Percentiles rank a stretch among this genome's conserved stretches.
phyloP scores from a whole-genome alignment of 2,888 invertebrate genomes.

The Carterocephalus palaemon region DNA sequence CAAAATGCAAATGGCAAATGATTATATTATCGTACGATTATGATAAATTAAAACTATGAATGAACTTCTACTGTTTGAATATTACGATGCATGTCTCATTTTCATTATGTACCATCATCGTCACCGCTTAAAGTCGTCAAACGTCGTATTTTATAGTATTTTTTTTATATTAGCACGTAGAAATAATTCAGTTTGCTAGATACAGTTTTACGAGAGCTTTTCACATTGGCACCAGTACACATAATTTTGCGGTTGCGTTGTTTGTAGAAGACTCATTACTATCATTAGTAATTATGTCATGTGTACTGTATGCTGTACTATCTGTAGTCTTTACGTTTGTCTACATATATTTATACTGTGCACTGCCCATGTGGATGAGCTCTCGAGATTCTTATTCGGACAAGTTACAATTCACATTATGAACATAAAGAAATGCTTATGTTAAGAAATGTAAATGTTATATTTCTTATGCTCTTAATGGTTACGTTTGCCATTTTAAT shows the following conservation, averaged over 20 bases:
- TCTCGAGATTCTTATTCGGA: slow-evolving; percentile 16
- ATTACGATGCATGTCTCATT: no score
- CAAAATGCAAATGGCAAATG: no score
- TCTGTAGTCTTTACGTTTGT: no score
- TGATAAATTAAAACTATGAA: no score
- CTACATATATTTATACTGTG: neutral
- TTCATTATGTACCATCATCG: neutral
- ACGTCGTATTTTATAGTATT: slow-evolving; percentile 33
- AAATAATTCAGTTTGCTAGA: slow-evolving; percentile 40
- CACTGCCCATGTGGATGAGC: slow-evolving; percentile 9
- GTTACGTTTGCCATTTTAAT: no score
- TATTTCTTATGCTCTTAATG: no score
- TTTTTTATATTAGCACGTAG: slow-evolving; percentile 36
- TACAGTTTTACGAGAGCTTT: slow-evolving; percentile 40
- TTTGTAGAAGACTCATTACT: neutral
- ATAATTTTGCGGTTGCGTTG: slow-evolving; percentile 3
- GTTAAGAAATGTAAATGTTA: no score
- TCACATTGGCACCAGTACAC: slow-evolving; percentile 35
- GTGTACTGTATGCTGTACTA: no score
- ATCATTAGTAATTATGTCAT: no score
- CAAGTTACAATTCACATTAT: neutral
- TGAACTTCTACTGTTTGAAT: no score
- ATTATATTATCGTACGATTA: no score
- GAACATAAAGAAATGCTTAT: no score
- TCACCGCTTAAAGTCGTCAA: slow-evolving; percentile 13